Evolutionary conservation across 2,888 invertebrate species (phyloP).

Genomic region (Microctonus brassicae): DNA sequence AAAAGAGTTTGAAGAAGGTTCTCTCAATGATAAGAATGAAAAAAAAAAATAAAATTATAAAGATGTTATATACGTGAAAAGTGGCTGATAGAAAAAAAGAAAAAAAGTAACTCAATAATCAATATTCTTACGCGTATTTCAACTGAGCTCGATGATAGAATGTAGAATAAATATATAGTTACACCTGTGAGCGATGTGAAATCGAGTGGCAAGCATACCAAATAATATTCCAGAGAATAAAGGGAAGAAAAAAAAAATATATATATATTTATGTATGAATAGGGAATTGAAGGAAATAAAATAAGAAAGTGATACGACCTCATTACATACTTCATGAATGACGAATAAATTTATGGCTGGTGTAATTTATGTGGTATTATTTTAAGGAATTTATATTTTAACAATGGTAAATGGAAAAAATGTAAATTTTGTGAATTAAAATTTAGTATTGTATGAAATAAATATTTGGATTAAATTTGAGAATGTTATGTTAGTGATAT

Average conservation of each 20-base stretch:
- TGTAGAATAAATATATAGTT: neutral
- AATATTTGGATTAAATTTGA: too few relatives aligned
- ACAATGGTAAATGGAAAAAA: too few relatives aligned
- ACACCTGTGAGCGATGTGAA: neutral
- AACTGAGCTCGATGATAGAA: conserved; percentile 2
- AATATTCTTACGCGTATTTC: conserved; percentile 16
- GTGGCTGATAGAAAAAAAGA: neutral
- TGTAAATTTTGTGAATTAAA: too few relatives aligned
- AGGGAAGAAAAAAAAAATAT: neutral
- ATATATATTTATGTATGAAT: neutral
- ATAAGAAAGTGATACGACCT: neutral
- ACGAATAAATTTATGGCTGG: too few relatives aligned
- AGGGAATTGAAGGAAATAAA: neutral
- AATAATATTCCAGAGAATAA: neutral
- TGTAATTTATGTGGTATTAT: too few relatives aligned
- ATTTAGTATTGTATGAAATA: too few relatives aligned
- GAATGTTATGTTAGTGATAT: too few relatives aligned
- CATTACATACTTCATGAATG: neutral
- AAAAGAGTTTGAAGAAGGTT: too few relatives aligned
- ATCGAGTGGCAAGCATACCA: neutral
- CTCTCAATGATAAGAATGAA: too few relatives aligned
- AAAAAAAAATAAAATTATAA: too few relatives aligned
- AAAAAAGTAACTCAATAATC: conserved; percentile 11
- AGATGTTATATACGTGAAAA: too few relatives aligned
- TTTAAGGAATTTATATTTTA: too few relatives aligned